Evolutionary conservation across 2,888 invertebrate species (phyloP).

Genomic region (Andrena chrysosceles): DNA sequence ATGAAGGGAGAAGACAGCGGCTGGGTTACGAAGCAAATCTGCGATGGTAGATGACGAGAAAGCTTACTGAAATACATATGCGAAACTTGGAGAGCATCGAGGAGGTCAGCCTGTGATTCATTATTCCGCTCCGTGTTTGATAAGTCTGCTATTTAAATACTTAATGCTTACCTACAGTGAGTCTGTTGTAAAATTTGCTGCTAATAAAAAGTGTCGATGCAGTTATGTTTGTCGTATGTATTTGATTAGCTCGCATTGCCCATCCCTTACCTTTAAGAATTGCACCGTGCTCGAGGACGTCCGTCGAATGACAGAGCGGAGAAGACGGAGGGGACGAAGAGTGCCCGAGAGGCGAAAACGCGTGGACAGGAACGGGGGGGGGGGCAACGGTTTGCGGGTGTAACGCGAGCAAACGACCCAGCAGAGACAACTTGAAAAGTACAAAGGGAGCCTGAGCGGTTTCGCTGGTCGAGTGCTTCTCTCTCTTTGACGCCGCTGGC

Average conservation of each 20-base stretch:
- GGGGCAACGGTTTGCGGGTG: conserved; percentile 56
- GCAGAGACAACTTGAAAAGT: conserved; percentile 61
- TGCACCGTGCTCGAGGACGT: not conserved
- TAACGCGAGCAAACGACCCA: conserved; percentile 65
- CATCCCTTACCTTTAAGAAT: not conserved
- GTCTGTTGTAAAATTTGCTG: too few relatives aligned
- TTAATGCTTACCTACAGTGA: too few relatives aligned
- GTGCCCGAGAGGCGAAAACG: not conserved
- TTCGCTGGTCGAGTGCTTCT: conserved; percentile 72
- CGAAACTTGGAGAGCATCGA: not conserved
- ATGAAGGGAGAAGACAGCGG: conserved; percentile 12
- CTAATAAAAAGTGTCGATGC: too few relatives aligned
- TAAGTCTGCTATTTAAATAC: conserved; percentile 1
- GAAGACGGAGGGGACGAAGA: conserved; percentile 11
- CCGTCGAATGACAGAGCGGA: not conserved
- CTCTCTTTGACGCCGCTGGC: conserved; percentile 72
- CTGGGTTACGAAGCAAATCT: conserved; percentile 30
- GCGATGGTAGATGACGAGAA: conserved; percentile 13
- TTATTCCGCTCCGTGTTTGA: not conserved
- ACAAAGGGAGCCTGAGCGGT: conserved; percentile 76
- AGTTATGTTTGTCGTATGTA: too few relatives aligned
- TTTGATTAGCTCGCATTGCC: too few relatives aligned
- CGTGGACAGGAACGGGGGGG: conserved; percentile 11
- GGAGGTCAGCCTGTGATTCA: not conserved
- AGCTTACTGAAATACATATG: conserved; percentile 15